A percentile compares a stretch with the other conserved stretches of the same genome.
Conservation (phyloP, 1,140 invertebrate species). For the Capitella teleta region DNA sequence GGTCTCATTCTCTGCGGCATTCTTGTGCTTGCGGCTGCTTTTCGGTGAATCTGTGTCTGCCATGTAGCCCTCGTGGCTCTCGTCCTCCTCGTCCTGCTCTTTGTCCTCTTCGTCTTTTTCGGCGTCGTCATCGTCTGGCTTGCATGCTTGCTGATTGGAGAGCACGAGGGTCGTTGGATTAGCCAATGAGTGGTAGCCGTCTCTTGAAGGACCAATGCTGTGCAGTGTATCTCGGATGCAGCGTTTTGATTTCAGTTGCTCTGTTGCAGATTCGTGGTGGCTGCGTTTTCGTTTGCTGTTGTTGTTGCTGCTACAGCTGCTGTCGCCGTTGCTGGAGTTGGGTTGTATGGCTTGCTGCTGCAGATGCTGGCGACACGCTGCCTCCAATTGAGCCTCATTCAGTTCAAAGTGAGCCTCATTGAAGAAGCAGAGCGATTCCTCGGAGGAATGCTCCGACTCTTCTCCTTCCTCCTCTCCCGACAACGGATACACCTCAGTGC, state of each 20-base stretch:
- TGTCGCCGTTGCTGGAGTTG: not conserved
- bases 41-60: slow-evolving; percentile 13
- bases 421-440: slow-evolving; percentile 9
- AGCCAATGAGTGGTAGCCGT: not conserved
- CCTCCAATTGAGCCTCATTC: not conserved
- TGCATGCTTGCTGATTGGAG: not conserved
- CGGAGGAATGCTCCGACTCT: not conserved
- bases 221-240: not conserved
- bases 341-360: not conserved
- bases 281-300: not conserved
- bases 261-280: not conserved
- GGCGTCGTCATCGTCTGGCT: not conserved
- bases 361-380: not conserved
- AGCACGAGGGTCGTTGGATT: not conserved
- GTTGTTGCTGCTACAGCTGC: not conserved
- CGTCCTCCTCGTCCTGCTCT: too few relatives aligned
- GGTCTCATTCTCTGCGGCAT: not conserved
- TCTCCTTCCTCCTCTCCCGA: not conserved
- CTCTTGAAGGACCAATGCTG: not conserved
- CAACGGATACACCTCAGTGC: not conserved
- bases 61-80: slow-evolving; percentile 7
- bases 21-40: not conserved
- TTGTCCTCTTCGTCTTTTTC: too few relatives aligned
- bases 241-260: not conserved
- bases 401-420: slow-evolving; percentile 4